Conservation (phyloP, 2,888 invertebrate genomes). For the Bombylius major region DNA sequence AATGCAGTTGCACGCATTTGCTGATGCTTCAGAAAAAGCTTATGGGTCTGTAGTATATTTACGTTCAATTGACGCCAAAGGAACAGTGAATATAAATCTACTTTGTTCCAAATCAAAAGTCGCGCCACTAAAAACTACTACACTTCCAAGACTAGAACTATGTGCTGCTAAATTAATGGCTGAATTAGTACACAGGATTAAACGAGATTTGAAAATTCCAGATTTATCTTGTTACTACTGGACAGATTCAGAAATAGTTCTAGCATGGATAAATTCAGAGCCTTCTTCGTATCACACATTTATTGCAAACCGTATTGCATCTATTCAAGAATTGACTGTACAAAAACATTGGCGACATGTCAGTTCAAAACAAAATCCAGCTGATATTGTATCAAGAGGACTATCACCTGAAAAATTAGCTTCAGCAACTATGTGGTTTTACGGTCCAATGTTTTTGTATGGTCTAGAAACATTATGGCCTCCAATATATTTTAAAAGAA, state of each 20-base stretch:
- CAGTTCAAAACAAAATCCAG: no score
- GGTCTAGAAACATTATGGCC: not conserved
- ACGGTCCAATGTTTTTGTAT: no score
- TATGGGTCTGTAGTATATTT: not conserved
- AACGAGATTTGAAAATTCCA: not conserved
- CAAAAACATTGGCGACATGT: no score
- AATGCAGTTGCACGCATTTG: not conserved
- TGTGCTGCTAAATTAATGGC: not conserved
- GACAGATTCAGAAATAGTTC: not conserved
- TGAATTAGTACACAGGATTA: not conserved
- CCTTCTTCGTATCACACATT: not conserved
- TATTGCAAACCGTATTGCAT: not conserved
- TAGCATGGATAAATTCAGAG: not conserved
- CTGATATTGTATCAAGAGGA: no score
- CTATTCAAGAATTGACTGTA: not conserved
- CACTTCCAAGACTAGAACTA: not conserved
- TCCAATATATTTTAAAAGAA: not conserved
- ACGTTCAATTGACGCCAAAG: not conserved
- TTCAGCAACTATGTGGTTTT: no score
- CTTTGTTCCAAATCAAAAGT: not conserved
- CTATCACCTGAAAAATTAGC: no score
- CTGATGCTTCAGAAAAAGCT: not conserved
- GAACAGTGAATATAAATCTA: not conserved
- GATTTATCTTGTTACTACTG: not conserved
- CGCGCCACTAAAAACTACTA: not conserved